Conservation (phyloP, 2,888 invertebrate species). For the Dynastes maya region DNA sequence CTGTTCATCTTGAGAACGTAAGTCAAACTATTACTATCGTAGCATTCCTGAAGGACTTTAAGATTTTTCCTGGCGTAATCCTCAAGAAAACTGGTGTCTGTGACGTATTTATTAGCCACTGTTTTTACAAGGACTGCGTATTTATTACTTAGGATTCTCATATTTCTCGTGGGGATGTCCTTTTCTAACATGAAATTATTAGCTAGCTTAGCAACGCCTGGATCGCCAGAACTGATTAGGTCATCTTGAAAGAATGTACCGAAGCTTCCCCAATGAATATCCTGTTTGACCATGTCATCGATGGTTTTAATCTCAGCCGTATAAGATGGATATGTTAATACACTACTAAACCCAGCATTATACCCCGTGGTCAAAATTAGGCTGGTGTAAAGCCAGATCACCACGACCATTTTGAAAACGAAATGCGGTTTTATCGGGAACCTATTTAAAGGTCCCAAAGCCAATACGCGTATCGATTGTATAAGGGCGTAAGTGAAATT, state of each 20-base stretch:
- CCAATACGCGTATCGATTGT: slow-evolving; percentile 13
- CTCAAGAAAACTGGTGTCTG: slow-evolving; percentile 56
- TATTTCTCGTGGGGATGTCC: not conserved
- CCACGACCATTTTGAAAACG: slow-evolving; percentile 49
- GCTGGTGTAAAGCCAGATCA: slow-evolving; percentile 51
- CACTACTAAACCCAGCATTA: slow-evolving; percentile 54
- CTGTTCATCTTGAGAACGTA: slow-evolving; percentile 58
- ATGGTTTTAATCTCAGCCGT: slow-evolving; percentile 50
- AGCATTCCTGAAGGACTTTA: slow-evolving; percentile 57
- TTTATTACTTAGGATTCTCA: slow-evolving; percentile 31
- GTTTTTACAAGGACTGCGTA: slow-evolving; percentile 54
- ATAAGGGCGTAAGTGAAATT: not conserved
- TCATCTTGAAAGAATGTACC: not conserved
- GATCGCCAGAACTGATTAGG: not conserved
- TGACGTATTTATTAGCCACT: slow-evolving; percentile 57
- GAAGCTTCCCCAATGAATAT: slow-evolving; percentile 51
- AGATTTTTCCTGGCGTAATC: slow-evolving; percentile 51
- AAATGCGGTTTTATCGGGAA: slow-evolving; percentile 29
- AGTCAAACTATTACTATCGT: slow-evolving; percentile 54
- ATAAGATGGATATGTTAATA: slow-evolving; percentile 53
- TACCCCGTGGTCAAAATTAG: slow-evolving; percentile 53
- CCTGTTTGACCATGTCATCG: slow-evolving; percentile 53
- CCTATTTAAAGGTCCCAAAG: slow-evolving; percentile 15
- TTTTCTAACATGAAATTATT: slow-evolving; percentile 1
- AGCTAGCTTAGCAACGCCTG: not conserved